Evolutionary conservation across 53 echinoderm and acorn worm species (phyloP).

Genomic region (Holothuria leucospilota): DNA sequence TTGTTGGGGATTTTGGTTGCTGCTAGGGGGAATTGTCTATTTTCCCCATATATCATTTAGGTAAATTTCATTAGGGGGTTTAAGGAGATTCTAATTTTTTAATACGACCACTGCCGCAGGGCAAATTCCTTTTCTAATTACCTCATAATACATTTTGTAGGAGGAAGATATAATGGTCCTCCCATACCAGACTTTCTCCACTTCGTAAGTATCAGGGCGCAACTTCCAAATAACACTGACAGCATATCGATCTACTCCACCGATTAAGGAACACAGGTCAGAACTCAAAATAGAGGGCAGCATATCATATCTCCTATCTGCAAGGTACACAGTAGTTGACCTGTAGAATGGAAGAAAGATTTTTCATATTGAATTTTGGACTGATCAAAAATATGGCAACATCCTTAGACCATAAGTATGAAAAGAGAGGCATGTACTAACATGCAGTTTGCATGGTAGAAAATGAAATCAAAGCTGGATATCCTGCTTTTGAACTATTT

Average conservation of each 20-base stretch:
- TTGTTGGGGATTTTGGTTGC: no score
- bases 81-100: no score
- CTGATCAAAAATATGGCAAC: neutral
- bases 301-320: slow-evolving; percentile 97
- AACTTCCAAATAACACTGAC: slow-evolving; percentile 98
- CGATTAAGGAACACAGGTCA: slow-evolving; percentile 95
- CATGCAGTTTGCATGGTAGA: no score
- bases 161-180: slow-evolving; percentile 89
- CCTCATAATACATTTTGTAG: slow-evolving; percentile 99
- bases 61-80: no score
- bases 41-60: no score
- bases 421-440: neutral
- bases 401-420: neutral
- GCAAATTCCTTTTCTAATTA: slow-evolving; percentile 10
- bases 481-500: no score
- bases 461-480: no score
- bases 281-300: slow-evolving; percentile 91
- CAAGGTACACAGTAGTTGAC: slow-evolving; percentile 94
- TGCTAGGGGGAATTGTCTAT: no score
- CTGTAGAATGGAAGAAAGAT: slow-evolving; percentile 43
- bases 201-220: slow-evolving; percentile 80
- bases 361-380: neutral
- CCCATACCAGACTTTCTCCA: slow-evolving; percentile 86
- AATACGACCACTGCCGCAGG: no score
- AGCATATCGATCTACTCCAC: slow-evolving; percentile 98